Base-by-base conservation (phyloP, 2,113 vertebrate species). In the Alethe castanea region DNA sequence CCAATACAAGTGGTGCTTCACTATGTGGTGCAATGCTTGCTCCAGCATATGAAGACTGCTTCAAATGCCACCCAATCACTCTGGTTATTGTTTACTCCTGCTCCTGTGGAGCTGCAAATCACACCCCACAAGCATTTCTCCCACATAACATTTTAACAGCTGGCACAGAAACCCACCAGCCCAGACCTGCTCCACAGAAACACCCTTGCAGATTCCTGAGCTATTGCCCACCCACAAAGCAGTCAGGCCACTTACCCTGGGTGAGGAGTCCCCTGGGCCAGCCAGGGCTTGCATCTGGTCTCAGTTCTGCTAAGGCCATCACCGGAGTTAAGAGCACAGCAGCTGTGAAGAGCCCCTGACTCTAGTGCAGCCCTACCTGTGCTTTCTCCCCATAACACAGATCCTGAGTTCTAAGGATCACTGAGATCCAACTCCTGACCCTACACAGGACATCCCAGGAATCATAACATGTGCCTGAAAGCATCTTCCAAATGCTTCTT, bases 331-430 rank as follows among this genome's bases (percentile, higher is more conserved):
- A 26, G 8, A 15, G 5, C 15, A 28, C 20, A 18, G 5, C 22
- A 40, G 44, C 48, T 23, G 20, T 7, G 17, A 42, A 64, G 13
- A 11, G 4, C 7, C 38, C 12, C 14, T 3, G 4, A 20, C 6
- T 31, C 7, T 33, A 8, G 6, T 5, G 3, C 18, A 12, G 10
- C 15, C 22, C 24, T 6, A 3, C 6, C 14, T 3, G 2, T 0
- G 0, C 40, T 26, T 15, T 35, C 26, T 22, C 9, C 48, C 26
- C 15, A 17, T 12, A 28, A 14, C 60, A 66, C 36, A 66, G 12
- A 50, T 31, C 11, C 25, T 11, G 10, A 66, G 16, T 35, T 48
- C 42, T 50, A 50, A 60, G 28, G n/a, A 52, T 29, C 28, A 47
- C 7, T 18, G 23, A 60, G 38, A 11, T 53, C 38, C 78, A 81